Evolutionary conservation across 2,888 invertebrate species (phyloP).

Genomic region (Cosmia pyralina): DNA sequence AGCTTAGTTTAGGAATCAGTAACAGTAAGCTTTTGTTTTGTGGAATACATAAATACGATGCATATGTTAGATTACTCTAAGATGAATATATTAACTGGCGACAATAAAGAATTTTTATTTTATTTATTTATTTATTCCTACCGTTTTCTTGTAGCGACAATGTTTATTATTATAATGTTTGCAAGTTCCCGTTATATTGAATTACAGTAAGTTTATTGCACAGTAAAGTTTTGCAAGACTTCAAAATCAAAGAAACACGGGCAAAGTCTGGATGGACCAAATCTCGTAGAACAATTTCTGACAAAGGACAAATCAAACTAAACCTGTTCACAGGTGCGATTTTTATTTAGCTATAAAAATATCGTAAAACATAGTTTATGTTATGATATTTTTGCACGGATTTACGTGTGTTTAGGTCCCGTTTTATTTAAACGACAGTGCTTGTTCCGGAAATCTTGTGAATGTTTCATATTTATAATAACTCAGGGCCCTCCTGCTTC

Average conservation of each 20-base stretch:
- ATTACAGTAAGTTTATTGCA: neutral
- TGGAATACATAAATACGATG: too few relatives aligned
- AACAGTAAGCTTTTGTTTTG: too few relatives aligned
- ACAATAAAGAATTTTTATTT: too few relatives aligned
- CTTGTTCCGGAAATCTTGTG: constrained; percentile 1
- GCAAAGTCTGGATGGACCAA: neutral
- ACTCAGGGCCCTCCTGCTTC: too few relatives aligned
- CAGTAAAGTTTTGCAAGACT: neutral
- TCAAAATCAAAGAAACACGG: neutral
- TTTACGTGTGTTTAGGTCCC: constrained; percentile 30
- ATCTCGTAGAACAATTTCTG: constrained; percentile 8
- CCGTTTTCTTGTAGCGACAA: too few relatives aligned
- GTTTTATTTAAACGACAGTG: constrained; percentile 33
- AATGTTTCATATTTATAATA: neutral
- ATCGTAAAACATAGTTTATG: constrained; percentile 48
- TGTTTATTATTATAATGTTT: neutral
- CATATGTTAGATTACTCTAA: too few relatives aligned
- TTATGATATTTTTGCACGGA: constrained; percentile 43
- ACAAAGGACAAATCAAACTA: constrained; percentile 39
- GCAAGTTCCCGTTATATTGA: neutral
- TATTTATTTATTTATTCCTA: too few relatives aligned
- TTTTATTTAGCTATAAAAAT: constrained; percentile 61
- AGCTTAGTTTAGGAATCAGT: too few relatives aligned
- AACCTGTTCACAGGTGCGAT: constrained; percentile 56
- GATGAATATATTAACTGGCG: too few relatives aligned